A percentile compares a stretch with the other conserved stretches of the same genome.
Evolutionary conservation across 2,888 invertebrate genomes (phyloP).

Genomic region (Andrena marginata): DNA sequence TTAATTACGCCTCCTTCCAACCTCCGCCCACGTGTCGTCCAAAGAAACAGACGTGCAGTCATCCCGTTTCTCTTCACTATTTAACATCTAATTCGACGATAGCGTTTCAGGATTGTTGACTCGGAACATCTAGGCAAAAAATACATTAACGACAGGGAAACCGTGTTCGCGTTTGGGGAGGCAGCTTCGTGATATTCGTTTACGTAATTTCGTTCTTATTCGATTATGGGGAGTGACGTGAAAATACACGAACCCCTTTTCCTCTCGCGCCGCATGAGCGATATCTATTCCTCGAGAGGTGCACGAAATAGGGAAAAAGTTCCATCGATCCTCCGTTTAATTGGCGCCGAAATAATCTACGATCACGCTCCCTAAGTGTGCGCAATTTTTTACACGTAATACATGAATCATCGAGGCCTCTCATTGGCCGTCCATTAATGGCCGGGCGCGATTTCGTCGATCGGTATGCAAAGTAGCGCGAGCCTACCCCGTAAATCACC

Average conservation of each 20-base stretch:
- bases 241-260: neutral
- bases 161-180: too few species aligned
- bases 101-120: neutral
- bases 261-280: neutral
- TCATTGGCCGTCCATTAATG: conserved; percentile 69
- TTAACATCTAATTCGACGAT: conserved; percentile 43
- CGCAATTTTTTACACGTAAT: conserved; percentile 71
- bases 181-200: too few species aligned
- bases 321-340: conserved; percentile 58
- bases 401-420: conserved; percentile 67
- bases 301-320: neutral
- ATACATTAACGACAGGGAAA: neutral
- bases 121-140: conserved; percentile 11
- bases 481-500: conserved; percentile 79
- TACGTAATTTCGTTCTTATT: too few species aligned
- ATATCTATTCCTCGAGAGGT: neutral
- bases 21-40: conserved; percentile 56
- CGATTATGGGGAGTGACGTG: too few species aligned
- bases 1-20: conserved; percentile 79
- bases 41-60: conserved; percentile 38
- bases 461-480: conserved; percentile 80
- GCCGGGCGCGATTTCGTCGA: conserved; percentile 71
- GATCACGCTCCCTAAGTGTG: neutral
- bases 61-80: conserved; percentile 52
- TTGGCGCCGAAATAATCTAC: conserved; percentile 61